Evolutionary conservation across 35 echinoderm and acorn worm species (phyloP).

Genomic region (Apostichopus parvimensis): DNA sequence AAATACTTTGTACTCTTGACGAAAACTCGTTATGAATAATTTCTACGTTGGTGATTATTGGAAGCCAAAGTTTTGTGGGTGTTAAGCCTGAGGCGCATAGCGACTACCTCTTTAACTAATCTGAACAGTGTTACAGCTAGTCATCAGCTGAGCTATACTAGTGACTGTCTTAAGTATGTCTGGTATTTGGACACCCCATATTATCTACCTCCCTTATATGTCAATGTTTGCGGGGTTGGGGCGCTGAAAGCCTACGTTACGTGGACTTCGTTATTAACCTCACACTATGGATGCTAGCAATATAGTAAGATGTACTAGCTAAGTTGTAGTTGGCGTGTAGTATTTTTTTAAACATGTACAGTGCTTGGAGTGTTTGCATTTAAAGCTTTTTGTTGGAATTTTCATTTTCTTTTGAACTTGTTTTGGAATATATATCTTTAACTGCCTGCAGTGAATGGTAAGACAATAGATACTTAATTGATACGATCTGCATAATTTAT

Average conservation of each 20-base stretch:
- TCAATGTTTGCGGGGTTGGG: slow-evolving; percentile 51
- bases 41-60: too few species aligned
- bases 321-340: background rate
- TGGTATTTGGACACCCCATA: slow-evolving; percentile 55
- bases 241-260: slow-evolving; percentile 18
- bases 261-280: slow-evolving; percentile 26
- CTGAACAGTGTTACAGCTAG: slow-evolving; percentile 14
- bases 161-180: slow-evolving; percentile 50
- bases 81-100: background rate
- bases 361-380: slow-evolving; percentile 42
- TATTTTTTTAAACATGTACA: slow-evolving; percentile 43
- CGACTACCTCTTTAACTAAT: slow-evolving; percentile 32
- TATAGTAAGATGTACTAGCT: slow-evolving; percentile 22
- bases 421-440: slow-evolving; percentile 20
- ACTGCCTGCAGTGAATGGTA: slow-evolving; percentile 24
- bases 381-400: slow-evolving; percentile 44
- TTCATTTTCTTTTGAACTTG: background rate
- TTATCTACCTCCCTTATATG: slow-evolving; percentile 57
- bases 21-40: too few species aligned
- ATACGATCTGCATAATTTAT: slow-evolving; percentile 35
- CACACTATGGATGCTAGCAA: slow-evolving; percentile 27
- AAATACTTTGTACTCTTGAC: too few species aligned
- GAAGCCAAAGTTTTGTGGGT: too few species aligned
- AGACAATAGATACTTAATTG: background rate
- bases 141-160: slow-evolving; percentile 45